Evolutionary conservation across 2,888 invertebrate species (phyloP).

Genomic region (Trachelus iudaicus): DNA sequence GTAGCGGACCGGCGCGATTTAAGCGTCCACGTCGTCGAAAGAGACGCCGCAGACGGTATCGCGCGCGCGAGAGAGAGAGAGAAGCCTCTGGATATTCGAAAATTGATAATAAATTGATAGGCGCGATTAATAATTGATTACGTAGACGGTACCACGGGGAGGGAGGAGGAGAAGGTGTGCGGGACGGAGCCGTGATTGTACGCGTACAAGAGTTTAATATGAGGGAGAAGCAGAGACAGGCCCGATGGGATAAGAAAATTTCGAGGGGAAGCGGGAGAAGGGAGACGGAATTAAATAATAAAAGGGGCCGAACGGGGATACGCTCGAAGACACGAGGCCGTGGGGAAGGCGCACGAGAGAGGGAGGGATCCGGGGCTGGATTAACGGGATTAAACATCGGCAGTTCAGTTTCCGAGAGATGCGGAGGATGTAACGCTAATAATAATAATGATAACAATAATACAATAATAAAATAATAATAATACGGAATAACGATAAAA

Average conservation of each 20-base stretch:
- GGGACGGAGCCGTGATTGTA: background rate
- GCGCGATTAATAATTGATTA: background rate
- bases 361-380: slow-evolving; percentile 8
- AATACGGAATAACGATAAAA: slow-evolving; percentile 27
- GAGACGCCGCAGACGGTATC: slow-evolving; percentile 12
- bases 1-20: background rate
- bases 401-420: slow-evolving; percentile 15
- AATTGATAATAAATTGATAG: background rate
- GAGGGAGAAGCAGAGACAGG: background rate
- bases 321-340: background rate
- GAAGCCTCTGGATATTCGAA: background rate
- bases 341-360: background rate
- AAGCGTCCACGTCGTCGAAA: slow-evolving; percentile 5
- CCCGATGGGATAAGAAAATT: background rate
- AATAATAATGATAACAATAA: slow-evolving; percentile 42
- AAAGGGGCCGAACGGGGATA: background rate
- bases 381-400: slow-evolving; percentile 8
- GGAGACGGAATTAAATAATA: background rate
- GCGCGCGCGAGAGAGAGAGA: background rate
- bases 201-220: background rate
- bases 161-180: background rate
- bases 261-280: background rate
- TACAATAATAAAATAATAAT: slow-evolving; percentile 36
- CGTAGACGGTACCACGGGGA: background rate
- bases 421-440: slow-evolving; percentile 4